phyloP scores from a whole-genome alignment of 2,888 invertebrate species.

The Polietes domitor region DNA sequence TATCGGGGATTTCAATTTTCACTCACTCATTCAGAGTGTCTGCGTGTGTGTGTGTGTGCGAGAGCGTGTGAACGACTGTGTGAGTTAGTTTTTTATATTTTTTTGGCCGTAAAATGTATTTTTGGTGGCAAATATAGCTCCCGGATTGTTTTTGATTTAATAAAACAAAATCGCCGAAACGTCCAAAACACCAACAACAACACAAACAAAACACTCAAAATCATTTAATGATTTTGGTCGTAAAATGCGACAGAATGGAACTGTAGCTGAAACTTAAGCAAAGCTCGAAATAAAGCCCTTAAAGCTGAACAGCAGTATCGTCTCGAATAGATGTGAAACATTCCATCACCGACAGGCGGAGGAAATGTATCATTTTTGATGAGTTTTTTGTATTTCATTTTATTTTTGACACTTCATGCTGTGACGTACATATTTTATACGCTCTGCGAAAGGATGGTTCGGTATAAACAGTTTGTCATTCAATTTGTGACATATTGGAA shows the following conservation, averaged over 20 bases:
- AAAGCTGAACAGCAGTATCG: neutral
- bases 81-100: conserved; percentile 61
- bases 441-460: too few species aligned
- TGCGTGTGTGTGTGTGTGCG: neutral
- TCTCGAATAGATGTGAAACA: neutral
- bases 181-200: neutral
- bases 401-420: conserved; percentile 31
- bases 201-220: conserved; percentile 43
- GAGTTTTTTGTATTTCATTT: conserved; percentile 9
- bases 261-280: conserved; percentile 10
- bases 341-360: conserved; percentile 2
- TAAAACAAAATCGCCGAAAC: conserved; percentile 56
- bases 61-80: neutral
- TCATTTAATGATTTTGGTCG: conserved; percentile 56
- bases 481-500: too few species aligned
- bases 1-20: conserved; percentile 16
- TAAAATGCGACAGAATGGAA: conserved; percentile 24
- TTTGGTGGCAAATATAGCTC: conserved; percentile 78
- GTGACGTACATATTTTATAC: neutral
- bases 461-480: too few species aligned
- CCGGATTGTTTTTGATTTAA: conserved; percentile 73
- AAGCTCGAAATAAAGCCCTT: conserved; percentile 45
- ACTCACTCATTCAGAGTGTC: conserved; percentile 14
- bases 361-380: conserved; percentile 9
- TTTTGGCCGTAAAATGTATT: conserved; percentile 76